Evolutionary conservation across 1,140 invertebrate species (phyloP).

Genomic region (Sinella curviseta): DNA sequence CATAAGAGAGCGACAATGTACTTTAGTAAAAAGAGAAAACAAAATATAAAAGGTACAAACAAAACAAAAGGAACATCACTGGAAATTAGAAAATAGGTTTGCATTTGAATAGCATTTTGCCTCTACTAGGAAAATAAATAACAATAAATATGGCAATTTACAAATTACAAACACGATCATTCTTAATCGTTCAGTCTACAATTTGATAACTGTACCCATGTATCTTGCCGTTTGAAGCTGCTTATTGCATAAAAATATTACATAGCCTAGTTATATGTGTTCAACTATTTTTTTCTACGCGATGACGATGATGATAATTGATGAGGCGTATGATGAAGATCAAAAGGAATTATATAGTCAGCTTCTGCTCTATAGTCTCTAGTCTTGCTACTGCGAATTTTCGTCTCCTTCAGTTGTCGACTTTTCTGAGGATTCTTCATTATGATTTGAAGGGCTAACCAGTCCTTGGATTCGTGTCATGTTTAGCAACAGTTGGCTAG

Average conservation of each 20-base stretch:
- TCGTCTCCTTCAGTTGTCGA: background rate
- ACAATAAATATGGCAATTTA: background rate
- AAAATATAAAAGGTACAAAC: too few relatives aligned
- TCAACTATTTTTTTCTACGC: background rate
- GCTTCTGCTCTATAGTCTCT: background rate
- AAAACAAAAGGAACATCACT: too few relatives aligned
- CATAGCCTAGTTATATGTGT: background rate
- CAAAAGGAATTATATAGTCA: background rate
- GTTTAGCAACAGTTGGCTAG: background rate
- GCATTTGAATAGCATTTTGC: too few relatives aligned
- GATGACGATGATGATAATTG: background rate
- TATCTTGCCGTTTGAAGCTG: background rate
- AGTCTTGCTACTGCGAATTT: background rate
- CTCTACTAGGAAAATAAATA: conserved; percentile 4
- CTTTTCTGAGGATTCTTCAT: background rate
- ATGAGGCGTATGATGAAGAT: background rate
- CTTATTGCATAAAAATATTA: background rate
- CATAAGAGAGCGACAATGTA: too few relatives aligned
- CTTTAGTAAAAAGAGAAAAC: too few relatives aligned
- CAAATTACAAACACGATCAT: background rate
- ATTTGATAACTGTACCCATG: conserved; percentile 9
- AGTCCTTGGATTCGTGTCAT: background rate
- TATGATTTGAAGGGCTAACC: background rate
- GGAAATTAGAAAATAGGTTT: too few relatives aligned
- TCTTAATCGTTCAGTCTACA: conserved; percentile 13